Conservation (phyloP, 1,140 invertebrate species). For the Eubasilissa regina region DNA sequence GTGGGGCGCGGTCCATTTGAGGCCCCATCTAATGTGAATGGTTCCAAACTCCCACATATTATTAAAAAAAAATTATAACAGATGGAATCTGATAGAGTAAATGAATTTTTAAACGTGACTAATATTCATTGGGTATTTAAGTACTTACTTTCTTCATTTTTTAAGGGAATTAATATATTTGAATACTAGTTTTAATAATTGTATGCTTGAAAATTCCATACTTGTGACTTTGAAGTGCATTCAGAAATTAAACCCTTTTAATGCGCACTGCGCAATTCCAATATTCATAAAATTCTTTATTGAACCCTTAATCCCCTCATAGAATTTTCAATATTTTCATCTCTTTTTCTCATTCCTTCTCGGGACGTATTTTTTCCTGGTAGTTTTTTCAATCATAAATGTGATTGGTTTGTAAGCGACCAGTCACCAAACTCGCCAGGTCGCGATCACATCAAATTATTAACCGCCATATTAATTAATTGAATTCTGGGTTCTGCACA, state of each 20-base stretch:
- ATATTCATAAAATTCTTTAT: constrained; percentile 12
- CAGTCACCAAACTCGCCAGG: not conserved
- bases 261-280: not conserved
- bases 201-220: no score
- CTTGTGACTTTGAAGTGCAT: no score
- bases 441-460: not conserved
- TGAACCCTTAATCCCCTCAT: constrained; percentile 2
- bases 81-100: no score
- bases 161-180: no score
- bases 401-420: not conserved
- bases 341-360: not conserved
- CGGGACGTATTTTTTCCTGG: not conserved
- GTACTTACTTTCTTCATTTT: no score
- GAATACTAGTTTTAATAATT: no score
- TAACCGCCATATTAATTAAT: not conserved
- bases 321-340: constrained; percentile 6
- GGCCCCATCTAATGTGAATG: no score
- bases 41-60: no score
- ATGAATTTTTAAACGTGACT: no score
- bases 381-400: not conserved
- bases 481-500: not conserved
- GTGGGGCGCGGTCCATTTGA: no score
- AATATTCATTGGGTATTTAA: no score
- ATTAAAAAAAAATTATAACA: no score
- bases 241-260: not conserved